Percentiles rank a stretch among this genome's conserved stretches.
Conservation (phyloP, 37 sponge, comb jelly and placozoan genomes). For the Oscarella lobularis region DNA sequence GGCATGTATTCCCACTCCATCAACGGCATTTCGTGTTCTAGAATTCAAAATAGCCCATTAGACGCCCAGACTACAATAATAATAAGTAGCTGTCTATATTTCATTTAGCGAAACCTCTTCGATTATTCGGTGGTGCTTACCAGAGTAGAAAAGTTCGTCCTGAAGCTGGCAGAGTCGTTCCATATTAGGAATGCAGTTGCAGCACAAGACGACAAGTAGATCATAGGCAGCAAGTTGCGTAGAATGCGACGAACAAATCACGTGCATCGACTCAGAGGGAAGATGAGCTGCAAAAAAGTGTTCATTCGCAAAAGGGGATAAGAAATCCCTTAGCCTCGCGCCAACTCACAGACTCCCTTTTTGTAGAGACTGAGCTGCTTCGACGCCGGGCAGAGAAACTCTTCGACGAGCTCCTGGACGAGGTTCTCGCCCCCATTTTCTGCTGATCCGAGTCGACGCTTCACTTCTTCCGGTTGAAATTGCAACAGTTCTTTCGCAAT, state of each 20-base stretch:
- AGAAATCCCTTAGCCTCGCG: too few relatives aligned
- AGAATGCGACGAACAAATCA: not conserved
- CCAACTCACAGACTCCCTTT: too few relatives aligned
- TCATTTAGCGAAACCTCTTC: too few relatives aligned
- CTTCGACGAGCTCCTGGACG: not conserved
- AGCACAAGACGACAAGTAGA: slow-evolving; percentile 63
- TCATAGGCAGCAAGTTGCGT: slow-evolving; percentile 44
- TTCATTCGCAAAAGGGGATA: too few relatives aligned
- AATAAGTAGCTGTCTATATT: too few relatives aligned
- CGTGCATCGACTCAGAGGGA: not conserved
- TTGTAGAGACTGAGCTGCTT: too few relatives aligned
- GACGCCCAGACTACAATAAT: too few relatives aligned
- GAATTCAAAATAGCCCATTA: not conserved
- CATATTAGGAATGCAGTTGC: slow-evolving; percentile 50
- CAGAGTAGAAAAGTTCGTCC: slow-evolving; percentile 52
- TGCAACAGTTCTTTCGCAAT: not conserved
- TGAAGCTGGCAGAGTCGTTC: slow-evolving; percentile 30
- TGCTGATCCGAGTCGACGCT: not conserved
- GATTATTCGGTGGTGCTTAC: too few relatives aligned
- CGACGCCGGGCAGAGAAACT: not conserved
- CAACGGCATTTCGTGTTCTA: not conserved
- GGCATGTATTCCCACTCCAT: slow-evolving; percentile 89
- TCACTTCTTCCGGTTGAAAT: not conserved
- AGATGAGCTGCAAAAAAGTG: not conserved
- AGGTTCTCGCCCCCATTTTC: too few relatives aligned